Evolutionary conservation across 2,888 invertebrate genomes (phyloP).

Genomic region (Pimpla rufipes): DNA sequence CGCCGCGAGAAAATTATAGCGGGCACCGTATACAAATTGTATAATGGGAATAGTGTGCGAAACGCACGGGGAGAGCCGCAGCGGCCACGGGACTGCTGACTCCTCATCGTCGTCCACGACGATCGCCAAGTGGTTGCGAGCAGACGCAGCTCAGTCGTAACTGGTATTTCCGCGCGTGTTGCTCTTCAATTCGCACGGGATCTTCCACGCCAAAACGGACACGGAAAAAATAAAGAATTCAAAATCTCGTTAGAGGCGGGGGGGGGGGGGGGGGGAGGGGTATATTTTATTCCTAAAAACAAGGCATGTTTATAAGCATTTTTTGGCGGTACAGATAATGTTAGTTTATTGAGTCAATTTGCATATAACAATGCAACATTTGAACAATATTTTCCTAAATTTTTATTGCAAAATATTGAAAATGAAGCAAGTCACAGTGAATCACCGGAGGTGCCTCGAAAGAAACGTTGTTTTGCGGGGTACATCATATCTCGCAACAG

Average conservation of each 20-base stretch:
- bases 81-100: constrained; percentile 21
- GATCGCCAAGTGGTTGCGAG: constrained; percentile 41
- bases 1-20: constrained; percentile 59
- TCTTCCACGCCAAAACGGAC: background rate
- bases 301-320: no score
- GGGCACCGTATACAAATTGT: constrained; percentile 63
- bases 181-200: background rate
- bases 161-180: constrained; percentile 35
- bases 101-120: constrained; percentile 34
- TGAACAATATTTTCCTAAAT: no score
- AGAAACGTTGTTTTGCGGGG: no score
- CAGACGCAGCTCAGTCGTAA: constrained; percentile 21
- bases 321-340: no score
- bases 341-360: no score
- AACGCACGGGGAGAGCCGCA: constrained; percentile 18
- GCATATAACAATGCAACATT: no score
- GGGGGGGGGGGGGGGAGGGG: no score
- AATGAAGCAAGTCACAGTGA: no score
- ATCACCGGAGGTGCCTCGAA: no score
- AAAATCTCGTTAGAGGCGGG: background rate
- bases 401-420: no score
- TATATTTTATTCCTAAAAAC: no score
- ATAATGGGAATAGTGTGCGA: constrained; percentile 59
- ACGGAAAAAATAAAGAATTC: background rate
- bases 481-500: no score